phyloP scores from a whole-genome alignment of 2,797 vertebrate genomes.

The Sebastes steindachneri region DNA sequence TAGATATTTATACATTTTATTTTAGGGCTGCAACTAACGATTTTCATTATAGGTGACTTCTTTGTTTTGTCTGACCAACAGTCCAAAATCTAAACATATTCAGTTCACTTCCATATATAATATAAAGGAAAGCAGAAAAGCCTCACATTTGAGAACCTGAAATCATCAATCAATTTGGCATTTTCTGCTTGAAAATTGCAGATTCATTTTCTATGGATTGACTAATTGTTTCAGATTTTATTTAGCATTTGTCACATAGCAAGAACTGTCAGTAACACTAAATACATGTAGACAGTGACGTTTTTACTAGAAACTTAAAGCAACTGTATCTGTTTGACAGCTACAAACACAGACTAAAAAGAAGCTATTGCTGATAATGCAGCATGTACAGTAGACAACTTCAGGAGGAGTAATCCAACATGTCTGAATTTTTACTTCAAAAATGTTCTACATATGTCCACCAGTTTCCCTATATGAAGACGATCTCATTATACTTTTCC shows the following conservation, averaged over 20 bases:
- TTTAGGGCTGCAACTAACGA: neutral
- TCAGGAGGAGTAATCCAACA: neutral
- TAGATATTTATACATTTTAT: no score
- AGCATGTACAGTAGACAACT: neutral
- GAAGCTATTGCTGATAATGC: neutral
- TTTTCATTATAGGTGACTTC: no score
- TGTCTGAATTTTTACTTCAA: neutral
- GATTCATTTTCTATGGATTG: neutral
- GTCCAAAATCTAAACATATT: no score
- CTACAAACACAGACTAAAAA: neutral
- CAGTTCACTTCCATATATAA: no score
- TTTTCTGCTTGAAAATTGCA: neutral
- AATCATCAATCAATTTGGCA: neutral
- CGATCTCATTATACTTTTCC: neutral
- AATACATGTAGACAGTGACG: no score
- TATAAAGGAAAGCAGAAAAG: neutral
- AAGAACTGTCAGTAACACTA: no score
- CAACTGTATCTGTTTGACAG: neutral
- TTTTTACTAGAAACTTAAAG: no score
- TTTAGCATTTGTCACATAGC: no score
- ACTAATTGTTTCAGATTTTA: neutral
- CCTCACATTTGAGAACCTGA: neutral
- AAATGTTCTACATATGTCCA: neutral
- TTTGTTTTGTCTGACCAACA: neutral
- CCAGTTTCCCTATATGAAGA: neutral